phyloP scores from a whole-genome alignment of 1,140 invertebrate genomes.

The Atta cephalotes region DNA sequence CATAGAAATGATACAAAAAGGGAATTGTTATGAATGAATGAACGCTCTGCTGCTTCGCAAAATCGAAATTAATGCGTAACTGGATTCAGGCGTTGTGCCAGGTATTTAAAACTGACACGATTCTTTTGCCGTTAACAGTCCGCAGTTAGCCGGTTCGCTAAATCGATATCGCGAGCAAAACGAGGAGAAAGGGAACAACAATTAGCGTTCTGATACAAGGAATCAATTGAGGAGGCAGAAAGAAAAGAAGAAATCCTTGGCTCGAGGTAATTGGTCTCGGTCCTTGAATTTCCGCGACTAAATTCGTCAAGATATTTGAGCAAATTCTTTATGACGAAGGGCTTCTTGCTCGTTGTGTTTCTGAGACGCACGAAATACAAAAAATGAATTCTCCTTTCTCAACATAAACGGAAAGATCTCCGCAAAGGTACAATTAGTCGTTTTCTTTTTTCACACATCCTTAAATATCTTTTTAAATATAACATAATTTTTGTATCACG shows the following conservation, averaged over 20 bases:
- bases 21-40: constrained; percentile 17
- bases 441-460: not conserved
- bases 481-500: not conserved
- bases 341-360: constrained; percentile 45
- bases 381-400: constrained; percentile 60
- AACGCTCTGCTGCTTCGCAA: constrained; percentile 17
- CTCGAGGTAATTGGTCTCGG: constrained; percentile 59
- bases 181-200: constrained; percentile 61
- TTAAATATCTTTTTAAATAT: not conserved
- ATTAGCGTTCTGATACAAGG: constrained; percentile 69
- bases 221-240: constrained; percentile 68
- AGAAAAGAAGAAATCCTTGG: constrained; percentile 59
- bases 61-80: constrained; percentile 51
- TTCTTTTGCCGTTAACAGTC: constrained; percentile 44
- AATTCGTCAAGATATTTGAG: constrained; percentile 46
- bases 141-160: constrained; percentile 49
- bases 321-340: constrained; percentile 58
- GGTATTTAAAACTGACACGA: constrained; percentile 21
- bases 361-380: constrained; percentile 46
- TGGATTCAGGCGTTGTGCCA: constrained; percentile 41
- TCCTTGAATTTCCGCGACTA: constrained; percentile 49
- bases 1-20: not conserved
- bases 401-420: constrained; percentile 7
- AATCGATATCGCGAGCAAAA: constrained; percentile 67
- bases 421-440: not conserved